Percentiles rank a stretch among this genome's conserved stretches.
Evolutionary conservation across 2,888 invertebrate genomes (phyloP).

Genomic region (Notodonta ziczac): DNA sequence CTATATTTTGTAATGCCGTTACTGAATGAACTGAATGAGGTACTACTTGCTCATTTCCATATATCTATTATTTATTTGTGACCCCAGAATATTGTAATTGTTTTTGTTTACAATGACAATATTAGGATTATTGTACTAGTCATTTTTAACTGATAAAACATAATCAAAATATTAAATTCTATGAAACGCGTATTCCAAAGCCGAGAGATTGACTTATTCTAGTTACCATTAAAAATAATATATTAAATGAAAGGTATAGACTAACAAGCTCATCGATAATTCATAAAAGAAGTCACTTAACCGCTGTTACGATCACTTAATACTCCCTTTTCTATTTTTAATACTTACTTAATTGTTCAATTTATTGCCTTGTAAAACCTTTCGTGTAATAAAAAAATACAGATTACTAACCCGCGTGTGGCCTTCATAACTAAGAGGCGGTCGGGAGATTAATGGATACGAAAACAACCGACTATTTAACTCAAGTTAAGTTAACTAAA

Average conservation of each 20-base stretch:
- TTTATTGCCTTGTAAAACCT: slow-evolving; percentile 40
- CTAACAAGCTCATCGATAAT: slow-evolving; percentile 3
- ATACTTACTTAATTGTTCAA: slow-evolving; percentile 42
- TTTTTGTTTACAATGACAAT: too few relatives aligned
- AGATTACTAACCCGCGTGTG: slow-evolving; percentile 52
- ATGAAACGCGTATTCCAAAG: too few relatives aligned
- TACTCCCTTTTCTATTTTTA: slow-evolving; percentile 31
- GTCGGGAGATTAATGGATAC: slow-evolving; percentile 71
- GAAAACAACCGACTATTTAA: slow-evolving; percentile 72
- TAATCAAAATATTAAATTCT: too few relatives aligned
- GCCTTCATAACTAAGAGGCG: slow-evolving; percentile 58
- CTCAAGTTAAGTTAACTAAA: slow-evolving; percentile 79
- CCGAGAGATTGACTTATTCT: too few relatives aligned
- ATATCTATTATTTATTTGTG: neutral
- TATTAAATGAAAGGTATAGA: neutral
- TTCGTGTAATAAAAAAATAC: slow-evolving; percentile 22
- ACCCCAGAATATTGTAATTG: too few relatives aligned
- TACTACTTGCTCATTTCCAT: neutral
- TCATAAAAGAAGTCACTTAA: slow-evolving; percentile 4
- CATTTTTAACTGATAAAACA: too few relatives aligned
- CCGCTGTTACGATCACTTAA: slow-evolving; percentile 26
- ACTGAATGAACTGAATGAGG: neutral
- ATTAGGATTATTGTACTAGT: too few relatives aligned
- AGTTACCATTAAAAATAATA: neutral
- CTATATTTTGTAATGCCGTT: neutral